Conservation (phyloP, 2,888 invertebrate genomes). For the Calameuta pallipes region DNA sequence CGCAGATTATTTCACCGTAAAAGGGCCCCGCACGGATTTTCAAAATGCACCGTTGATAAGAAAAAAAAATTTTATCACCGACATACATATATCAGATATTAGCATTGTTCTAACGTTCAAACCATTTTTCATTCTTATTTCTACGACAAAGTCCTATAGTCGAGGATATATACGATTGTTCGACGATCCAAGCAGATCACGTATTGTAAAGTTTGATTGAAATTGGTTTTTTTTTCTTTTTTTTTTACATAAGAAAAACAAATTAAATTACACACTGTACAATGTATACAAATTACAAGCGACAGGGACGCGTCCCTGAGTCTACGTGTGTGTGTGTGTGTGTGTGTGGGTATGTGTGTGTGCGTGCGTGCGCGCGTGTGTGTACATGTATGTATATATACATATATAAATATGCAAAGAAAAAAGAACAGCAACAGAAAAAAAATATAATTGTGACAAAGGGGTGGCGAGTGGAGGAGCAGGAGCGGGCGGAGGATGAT, state of each 20-base stretch:
- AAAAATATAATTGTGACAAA: too few species aligned
- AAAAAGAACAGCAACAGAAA: constrained; percentile 7
- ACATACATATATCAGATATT: constrained; percentile 37
- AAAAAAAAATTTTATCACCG: constrained; percentile 37
- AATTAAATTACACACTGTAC: constrained; percentile 28
- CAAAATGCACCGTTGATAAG: constrained; percentile 34
- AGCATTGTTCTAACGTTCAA: constrained; percentile 44
- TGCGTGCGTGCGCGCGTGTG: too few species aligned
- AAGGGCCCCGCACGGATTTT: constrained; percentile 20
- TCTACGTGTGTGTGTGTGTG: too few species aligned
- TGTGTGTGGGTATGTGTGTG: too few species aligned
- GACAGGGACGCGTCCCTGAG: too few species aligned
- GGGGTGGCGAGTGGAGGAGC: too few species aligned
- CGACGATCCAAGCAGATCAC: constrained; percentile 35
- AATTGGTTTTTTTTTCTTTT: constrained; percentile 29
- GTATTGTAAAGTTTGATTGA: constrained; percentile 35
- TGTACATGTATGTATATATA: constrained; percentile 13
- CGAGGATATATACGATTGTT: constrained; percentile 32
- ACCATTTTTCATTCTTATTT: constrained; percentile 40
- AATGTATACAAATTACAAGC: constrained; percentile 38
- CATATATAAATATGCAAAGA: constrained; percentile 19
- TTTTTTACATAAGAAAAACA: constrained; percentile 12
- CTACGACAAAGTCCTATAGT: constrained; percentile 52
- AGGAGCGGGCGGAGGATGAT: too few species aligned
- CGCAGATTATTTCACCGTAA: too few species aligned